Evolutionary conservation across 2,888 invertebrate genomes (phyloP).

Genomic region (Junonia oenone): DNA sequence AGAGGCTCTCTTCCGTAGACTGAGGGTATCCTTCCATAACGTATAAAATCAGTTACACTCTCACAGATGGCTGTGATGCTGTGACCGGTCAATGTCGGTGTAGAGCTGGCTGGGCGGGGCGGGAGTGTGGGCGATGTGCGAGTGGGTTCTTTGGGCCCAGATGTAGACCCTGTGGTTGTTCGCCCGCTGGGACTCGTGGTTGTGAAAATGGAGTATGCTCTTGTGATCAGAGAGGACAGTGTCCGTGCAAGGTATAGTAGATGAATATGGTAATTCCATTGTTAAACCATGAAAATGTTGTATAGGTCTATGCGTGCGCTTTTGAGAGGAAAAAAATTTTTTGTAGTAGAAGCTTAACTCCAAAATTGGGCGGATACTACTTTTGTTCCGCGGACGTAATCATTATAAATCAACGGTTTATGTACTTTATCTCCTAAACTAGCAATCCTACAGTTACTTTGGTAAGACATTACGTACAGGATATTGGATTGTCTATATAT

Average conservation of each 20-base stretch:
- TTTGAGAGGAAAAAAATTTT: too few species aligned
- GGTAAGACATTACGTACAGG: too few species aligned
- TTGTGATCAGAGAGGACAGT: conserved; percentile 87
- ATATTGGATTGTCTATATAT: too few species aligned
- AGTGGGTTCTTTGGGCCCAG: conserved; percentile 93
- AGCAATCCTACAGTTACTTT: too few species aligned
- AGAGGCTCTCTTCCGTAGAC: neutral
- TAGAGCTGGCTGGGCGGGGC: conserved; percentile 85
- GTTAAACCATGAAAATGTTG: too few species aligned
- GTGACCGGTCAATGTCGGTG: conserved; percentile 87
- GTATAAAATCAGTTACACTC: conserved; percentile 37
- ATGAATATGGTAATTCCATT: too few species aligned
- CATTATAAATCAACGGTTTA: too few species aligned
- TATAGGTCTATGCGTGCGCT: too few species aligned
- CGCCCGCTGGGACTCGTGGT: conserved; percentile 83
- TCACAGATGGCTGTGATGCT: conserved; percentile 83
- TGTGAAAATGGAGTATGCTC: conserved; percentile 82
- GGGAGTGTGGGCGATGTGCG: conserved; percentile 90
- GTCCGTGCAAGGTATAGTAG: conserved; percentile 97
- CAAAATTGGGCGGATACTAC: too few species aligned
- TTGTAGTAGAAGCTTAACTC: too few species aligned
- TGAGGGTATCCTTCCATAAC: neutral
- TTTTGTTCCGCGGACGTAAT: too few species aligned
- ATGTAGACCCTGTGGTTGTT: conserved; percentile 92
- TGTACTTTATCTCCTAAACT: too few species aligned